These are phyloP conservation scores for Helicorthomorpha holstii DNA, from an alignment of 1,140 invertebrate genomes.

Conservation along the genomic window DNA sequence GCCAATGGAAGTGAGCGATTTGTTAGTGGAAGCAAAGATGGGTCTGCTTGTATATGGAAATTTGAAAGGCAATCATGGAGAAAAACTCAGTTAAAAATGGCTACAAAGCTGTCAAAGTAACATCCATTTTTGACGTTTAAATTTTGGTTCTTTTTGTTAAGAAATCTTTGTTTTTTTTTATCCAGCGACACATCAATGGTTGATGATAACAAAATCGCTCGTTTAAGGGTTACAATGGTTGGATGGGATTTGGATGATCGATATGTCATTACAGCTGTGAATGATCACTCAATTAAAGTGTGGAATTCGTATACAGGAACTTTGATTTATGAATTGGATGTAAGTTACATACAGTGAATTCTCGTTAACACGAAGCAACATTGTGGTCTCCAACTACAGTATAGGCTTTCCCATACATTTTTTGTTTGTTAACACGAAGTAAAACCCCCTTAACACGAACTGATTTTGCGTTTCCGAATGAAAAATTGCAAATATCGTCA, in stretches of 20 bases:
- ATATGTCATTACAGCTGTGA: conserved; percentile 76
- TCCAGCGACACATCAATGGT: too few relatives aligned
- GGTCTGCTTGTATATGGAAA: conserved; percentile 83
- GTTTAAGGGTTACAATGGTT: conserved; percentile 85
- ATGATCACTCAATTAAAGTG: conserved; percentile 64
- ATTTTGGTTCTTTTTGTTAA: background rate
- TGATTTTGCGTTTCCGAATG: too few relatives aligned
- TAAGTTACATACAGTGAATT: too few relatives aligned
- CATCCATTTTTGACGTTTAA: background rate
- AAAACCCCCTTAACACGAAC: too few relatives aligned
- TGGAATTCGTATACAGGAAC: conserved; percentile 50
- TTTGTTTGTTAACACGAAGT: too few relatives aligned
- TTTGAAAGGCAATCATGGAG: conserved; percentile 81
- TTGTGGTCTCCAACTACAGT: too few relatives aligned
- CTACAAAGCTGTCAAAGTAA: conserved; percentile 14
- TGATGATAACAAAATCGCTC: conserved; percentile 39
- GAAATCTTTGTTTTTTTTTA: background rate
- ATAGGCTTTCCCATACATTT: too few relatives aligned
- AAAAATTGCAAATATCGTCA: too few relatives aligned
- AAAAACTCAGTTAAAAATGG: conserved; percentile 54
- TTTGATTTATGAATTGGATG: conserved; percentile 23
- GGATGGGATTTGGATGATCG: conserved; percentile 79
- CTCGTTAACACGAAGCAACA: too few relatives aligned
- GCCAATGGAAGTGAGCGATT: conserved; percentile 67
- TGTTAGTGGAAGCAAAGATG: conserved; percentile 92